phyloP scores from a whole-genome alignment of 2,113 vertebrate species.

The Rhagologus leucostigma region DNA sequence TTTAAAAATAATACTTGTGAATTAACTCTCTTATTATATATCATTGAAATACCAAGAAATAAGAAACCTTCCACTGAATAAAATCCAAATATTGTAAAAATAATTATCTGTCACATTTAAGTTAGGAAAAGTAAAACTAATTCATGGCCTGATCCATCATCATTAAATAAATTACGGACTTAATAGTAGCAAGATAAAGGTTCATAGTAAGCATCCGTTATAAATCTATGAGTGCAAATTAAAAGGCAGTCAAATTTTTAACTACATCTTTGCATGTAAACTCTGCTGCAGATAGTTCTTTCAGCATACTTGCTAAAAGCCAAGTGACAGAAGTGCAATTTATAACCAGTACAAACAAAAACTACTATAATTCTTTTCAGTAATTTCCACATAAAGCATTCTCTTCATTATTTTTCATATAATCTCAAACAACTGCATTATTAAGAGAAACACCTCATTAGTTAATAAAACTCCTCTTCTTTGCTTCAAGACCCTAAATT shows the following conservation, averaged over 20 bases:
- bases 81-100: not conserved
- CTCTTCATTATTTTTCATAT: not conserved
- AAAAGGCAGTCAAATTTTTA: slow-evolving; percentile 1
- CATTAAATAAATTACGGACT: not conserved
- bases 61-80: not conserved
- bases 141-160: not conserved
- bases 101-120: not conserved
- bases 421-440: not conserved
- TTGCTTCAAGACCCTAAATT: not conserved
- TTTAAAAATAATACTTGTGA: not conserved
- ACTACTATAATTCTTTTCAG: slow-evolving; percentile 12
- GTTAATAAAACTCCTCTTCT: slow-evolving; percentile 42
- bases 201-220: not conserved
- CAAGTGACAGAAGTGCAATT: not conserved
- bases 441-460: not conserved
- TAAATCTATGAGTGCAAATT: not conserved
- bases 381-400: slow-evolving; percentile 5
- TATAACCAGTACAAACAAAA: not conserved
- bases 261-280: not conserved
- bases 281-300: not conserved
- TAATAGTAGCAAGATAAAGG: not conserved
- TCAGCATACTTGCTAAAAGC: slow-evolving; percentile 23
- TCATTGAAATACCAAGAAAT: not conserved
- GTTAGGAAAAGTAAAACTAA: not conserved
- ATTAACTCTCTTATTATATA: not conserved